phyloP scores from a whole-genome alignment of 2,797 vertebrate species.

The Chloroceryle inda region DNA sequence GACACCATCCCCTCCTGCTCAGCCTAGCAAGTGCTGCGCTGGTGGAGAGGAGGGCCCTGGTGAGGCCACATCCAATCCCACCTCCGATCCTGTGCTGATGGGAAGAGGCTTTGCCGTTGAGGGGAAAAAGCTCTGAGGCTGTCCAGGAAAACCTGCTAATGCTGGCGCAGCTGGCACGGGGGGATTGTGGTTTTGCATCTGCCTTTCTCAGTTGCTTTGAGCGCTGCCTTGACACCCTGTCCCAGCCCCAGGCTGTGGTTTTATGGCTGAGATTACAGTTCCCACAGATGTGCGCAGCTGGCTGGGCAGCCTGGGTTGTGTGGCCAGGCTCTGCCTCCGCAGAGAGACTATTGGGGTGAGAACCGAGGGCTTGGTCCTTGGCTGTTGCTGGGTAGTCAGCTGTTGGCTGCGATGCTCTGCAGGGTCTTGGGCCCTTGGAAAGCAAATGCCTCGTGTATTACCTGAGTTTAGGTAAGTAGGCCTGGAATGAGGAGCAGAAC shows the following conservation, averaged over 20 bases:
- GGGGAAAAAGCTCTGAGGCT: background rate
- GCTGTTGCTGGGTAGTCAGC: background rate
- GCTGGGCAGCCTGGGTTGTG: background rate
- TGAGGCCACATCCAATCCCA: background rate
- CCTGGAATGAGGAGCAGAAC: background rate
- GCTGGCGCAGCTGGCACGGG: rapidly evolving
- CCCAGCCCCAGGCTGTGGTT: background rate
- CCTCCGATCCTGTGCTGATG: rapidly evolving
- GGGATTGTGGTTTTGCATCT: background rate
- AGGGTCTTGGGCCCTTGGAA: background rate
- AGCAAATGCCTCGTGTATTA: background rate
- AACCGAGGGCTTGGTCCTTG: background rate
- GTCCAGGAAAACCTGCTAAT: rapidly evolving
- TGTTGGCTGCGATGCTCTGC: background rate
- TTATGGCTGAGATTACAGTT: background rate
- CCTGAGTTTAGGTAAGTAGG: background rate
- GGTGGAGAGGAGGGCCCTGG: background rate
- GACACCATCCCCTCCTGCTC: background rate
- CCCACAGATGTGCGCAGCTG: background rate
- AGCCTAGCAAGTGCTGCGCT: rapidly evolving
- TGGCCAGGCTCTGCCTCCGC: background rate
- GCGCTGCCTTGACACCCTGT: background rate
- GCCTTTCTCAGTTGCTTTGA: background rate
- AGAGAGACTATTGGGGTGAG: background rate
- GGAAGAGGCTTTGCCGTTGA: rapidly evolving